These are phyloP conservation scores for Aspiorhynchus laticeps DNA, from an alignment of 2,113 vertebrate genomes.

Conservation along the genomic window DNA sequence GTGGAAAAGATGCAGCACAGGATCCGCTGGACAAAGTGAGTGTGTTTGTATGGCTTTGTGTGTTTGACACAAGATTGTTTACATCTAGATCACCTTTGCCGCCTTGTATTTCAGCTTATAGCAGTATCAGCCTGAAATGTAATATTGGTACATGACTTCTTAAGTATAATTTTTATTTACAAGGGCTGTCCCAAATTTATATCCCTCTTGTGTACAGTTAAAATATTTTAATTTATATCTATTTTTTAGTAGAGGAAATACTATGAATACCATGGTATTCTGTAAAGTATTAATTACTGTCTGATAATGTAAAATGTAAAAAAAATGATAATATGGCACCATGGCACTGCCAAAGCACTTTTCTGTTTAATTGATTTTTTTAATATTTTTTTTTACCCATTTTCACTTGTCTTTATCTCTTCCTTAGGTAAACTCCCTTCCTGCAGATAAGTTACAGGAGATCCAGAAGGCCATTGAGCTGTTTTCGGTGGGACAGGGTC, in stretches of 20 bases:
- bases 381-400: background rate
- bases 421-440: conserved; percentile 90
- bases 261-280: background rate
- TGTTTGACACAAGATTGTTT: background rate
- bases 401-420: background rate
- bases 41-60: background rate
- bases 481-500: conserved; percentile 95
- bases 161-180: background rate
- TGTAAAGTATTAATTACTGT: background rate
- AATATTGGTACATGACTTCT: background rate
- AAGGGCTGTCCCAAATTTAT: background rate
- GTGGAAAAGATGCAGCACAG: conserved; percentile 80
- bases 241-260: background rate
- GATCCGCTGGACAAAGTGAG: conserved; percentile 87
- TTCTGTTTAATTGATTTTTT: background rate
- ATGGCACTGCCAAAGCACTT: background rate
- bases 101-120: background rate
- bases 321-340: background rate
- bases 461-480: conserved; percentile 99
- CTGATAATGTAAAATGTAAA: too few relatives aligned
- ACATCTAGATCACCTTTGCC: background rate
- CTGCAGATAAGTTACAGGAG: conserved; percentile 96
- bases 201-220: background rate
- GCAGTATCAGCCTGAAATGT: background rate
- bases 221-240: background rate